Base-by-base conservation (phyloP, 1,140 invertebrate genomes). In the Orchesella cincta region DNA sequence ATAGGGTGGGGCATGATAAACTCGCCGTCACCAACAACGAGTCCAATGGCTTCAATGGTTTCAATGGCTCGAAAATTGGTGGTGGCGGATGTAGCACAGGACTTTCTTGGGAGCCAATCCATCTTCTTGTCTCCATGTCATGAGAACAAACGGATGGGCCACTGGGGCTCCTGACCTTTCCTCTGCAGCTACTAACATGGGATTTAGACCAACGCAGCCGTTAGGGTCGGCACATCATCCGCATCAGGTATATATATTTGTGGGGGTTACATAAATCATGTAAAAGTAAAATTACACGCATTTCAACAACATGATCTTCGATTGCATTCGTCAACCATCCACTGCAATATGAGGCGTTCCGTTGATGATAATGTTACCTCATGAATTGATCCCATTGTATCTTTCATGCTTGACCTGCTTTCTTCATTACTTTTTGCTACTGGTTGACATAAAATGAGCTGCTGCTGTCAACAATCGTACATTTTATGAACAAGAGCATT, bases 31-130 rank as follows among this genome's bases (percentile, higher is more conserved):
- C 74, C 78, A 2, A 57, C 79, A 3, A 33, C 79, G 16, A 79
- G 80, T 26, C 80, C 82, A 14, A 83, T 83, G 80, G 76, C 80
- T 5, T 81, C 79, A 23, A 80, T 81, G 77, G 79, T 80, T 8
- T 81, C 78, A n/a, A 82, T 82, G 81, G 77, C 81, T 33, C 79
- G 78, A 5, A 81, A 82, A 74, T 74, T 83, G 23, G 28, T 26
- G 39, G 78, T 51, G 39, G 70, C 20, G 51, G 73, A 33, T 28
- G 67, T 36, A 62, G 71, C 20, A 57, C 52, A 26, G 52, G 52
- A 3, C 23, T 57, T 18, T 29, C 62, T 46, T 81, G 23, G 57
- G 57, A 8, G 51, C 81, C 33, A 81, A 76, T 71, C 79, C 78
- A 26, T 62, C 74, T 2, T 76, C 76, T 23, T 81, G 80, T 73